Conservation (phyloP, 1,140 invertebrate genomes). For the Rhynchophorus ferrugineus region DNA sequence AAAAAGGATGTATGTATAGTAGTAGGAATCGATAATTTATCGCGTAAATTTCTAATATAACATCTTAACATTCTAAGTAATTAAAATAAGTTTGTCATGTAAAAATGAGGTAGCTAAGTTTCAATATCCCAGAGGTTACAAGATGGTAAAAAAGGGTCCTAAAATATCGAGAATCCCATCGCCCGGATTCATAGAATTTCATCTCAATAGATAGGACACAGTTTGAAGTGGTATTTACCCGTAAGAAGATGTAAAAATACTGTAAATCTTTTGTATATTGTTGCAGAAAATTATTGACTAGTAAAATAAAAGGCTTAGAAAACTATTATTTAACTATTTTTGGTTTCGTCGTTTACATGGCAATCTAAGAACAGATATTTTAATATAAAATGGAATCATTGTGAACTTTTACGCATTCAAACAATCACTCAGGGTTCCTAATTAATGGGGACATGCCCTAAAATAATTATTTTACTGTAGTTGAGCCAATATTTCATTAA, state of each 20-base stretch:
- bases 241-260: constrained; percentile 12
- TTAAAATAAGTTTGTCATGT: constrained; percentile 20
- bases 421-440: constrained; percentile 19
- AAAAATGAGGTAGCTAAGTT: constrained; percentile 25
- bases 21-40: neutral
- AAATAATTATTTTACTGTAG: constrained; percentile 2
- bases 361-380: constrained; percentile 2
- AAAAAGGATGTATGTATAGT: constrained; percentile 1
- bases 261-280: constrained; percentile 15
- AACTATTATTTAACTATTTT: constrained; percentile 10
- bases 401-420: neutral
- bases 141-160: no score
- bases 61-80: constrained; percentile 1
- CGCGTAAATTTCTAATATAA: neutral
- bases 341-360: constrained; percentile 10
- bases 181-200: no score
- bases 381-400: constrained; percentile 1
- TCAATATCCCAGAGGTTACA: constrained; percentile 14
- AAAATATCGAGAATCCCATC: no score
- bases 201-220: constrained; percentile 2
- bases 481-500: constrained; percentile 8
- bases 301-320: constrained; percentile 9
- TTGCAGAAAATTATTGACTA: constrained; percentile 18
- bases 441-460: neutral
- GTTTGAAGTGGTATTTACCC: constrained; percentile 1